Percentiles rank a stretch among this genome's conserved stretches.
These are phyloP conservation scores for Protobothrops flavoviridis DNA, from an alignment of 2,113 vertebrate genomes.

Conservation along the genomic window DNA sequence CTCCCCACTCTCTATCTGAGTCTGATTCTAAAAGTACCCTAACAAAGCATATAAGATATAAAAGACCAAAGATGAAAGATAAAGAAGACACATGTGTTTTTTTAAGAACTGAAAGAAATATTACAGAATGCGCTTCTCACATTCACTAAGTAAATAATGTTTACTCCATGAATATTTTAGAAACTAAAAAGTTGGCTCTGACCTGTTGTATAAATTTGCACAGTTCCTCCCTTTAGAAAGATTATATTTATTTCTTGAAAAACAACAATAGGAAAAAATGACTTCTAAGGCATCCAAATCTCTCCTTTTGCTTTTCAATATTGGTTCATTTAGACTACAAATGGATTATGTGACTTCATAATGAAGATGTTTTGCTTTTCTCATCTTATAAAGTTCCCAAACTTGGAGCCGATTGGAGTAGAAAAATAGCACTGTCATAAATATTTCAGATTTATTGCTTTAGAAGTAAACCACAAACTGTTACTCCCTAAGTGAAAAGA, in stretches of 20 bases:
- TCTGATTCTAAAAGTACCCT: not conserved
- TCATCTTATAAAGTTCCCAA: conserved; percentile 41
- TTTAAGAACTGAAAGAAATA: conserved; percentile 21
- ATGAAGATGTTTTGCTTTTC: conserved; percentile 53
- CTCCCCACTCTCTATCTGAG: not conserved
- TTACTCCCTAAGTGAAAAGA: conserved; percentile 21
- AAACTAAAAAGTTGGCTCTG: conserved; percentile 47
- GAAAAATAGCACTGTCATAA: conserved; percentile 41
- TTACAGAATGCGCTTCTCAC: conserved; percentile 25
- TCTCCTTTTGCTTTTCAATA: conserved; percentile 31
- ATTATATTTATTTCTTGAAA: conserved; percentile 48
- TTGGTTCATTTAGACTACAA: conserved; percentile 55
- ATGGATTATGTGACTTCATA: conserved; percentile 23
- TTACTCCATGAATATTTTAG: conserved; percentile 65
- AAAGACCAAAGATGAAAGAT: not conserved
- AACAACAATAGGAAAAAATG: conserved; percentile 41
- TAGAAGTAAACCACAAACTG: conserved; percentile 17
- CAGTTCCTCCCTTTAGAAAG: conserved; percentile 52
- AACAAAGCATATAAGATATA: not conserved
- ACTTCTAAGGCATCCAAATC: conserved; percentile 40
- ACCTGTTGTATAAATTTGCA: conserved; percentile 49
- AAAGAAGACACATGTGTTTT: conserved; percentile 4
- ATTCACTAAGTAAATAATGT: not conserved
- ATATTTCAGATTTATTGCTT: conserved; percentile 42
- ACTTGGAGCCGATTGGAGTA: conserved; percentile 34